Percentiles rank a stretch among this genome's conserved stretches.
Evolutionary conservation across 2,888 invertebrate species (phyloP).

Genomic region (Mimumesa dahlbomi): DNA sequence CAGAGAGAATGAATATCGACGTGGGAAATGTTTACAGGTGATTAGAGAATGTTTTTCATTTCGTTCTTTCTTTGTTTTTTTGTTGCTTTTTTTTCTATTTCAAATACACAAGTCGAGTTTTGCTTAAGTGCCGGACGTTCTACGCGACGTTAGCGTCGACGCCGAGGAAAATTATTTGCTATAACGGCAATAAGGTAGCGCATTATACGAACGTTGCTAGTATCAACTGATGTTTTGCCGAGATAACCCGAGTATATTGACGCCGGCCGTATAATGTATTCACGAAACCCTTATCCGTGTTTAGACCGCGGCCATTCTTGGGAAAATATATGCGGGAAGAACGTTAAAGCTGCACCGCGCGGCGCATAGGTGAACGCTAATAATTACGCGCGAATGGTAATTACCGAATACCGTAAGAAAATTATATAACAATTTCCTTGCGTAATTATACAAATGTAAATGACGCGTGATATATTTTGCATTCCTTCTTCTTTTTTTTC

Average conservation of each 20-base stretch:
- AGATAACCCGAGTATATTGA: constrained; percentile 59
- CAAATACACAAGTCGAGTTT: too few species aligned
- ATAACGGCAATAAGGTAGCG: constrained; percentile 52
- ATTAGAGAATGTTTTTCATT: background rate
- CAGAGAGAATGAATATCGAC: background rate
- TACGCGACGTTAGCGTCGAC: constrained; percentile 44
- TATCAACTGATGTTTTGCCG: constrained; percentile 49
- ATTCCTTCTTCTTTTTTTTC: too few species aligned
- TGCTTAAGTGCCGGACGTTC: constrained; percentile 21
- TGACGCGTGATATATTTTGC: too few species aligned
- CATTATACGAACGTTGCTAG: constrained; percentile 39
- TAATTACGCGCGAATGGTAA: constrained; percentile 34
- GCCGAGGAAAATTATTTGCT: constrained; percentile 50
- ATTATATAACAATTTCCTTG: background rate
- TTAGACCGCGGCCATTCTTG: constrained; percentile 29
- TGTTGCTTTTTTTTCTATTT: constrained; percentile 7
- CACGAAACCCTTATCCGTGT: constrained; percentile 42
- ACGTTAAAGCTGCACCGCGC: constrained; percentile 15
- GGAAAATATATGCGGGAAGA: constrained; percentile 33
- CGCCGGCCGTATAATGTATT: constrained; percentile 56
- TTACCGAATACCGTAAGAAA: constrained; percentile 9
- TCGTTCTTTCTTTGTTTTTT: constrained; percentile 8
- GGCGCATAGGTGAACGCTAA: constrained; percentile 8
- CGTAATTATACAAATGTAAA: too few species aligned
- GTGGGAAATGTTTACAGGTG: background rate